Base-by-base conservation (phyloP, 2,888 invertebrate species). In the Athalia rosae region DNA sequence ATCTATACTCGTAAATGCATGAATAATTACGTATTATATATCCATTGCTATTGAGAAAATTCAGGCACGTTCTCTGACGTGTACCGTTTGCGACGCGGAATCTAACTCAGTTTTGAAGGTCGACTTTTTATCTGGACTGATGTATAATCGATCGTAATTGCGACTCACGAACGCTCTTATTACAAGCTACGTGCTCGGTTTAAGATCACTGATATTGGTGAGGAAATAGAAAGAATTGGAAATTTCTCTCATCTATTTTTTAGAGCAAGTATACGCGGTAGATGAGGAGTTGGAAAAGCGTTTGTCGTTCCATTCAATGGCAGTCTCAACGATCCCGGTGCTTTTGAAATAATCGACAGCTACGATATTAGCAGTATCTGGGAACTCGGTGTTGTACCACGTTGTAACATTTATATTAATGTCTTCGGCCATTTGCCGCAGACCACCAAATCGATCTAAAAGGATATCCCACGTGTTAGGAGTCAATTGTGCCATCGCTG, bases 401-500 rank as follows among this genome's bases (percentile, higher is more conserved):
- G 91, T 90, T 0, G 94, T 94, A 0, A 96, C 92, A 84, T 95
- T 93, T 56, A 93, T 91, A 89, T 96, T 96, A 11, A 94, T 93
- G 0, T 88, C 89, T 76, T 95, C 92, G 0, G 95, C 95, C 88
- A 94, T 92, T 69, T 92, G 91, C 47, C 94, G 90, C 45, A 95
- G 88, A 15, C 93, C 93, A 5, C 93, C 93, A 4, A 93, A 90
- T 3, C 92, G 90, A 81, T 93, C 91, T 79, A 93, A 90, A 8
- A 94, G 87, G 28, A 95, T 92, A 82, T 94, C 94, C 50, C 92
- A 88, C 0, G 93, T 91, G 59, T 92, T 93, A 0, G 95, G 94
- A 0, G 95, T 95, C 66, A 95, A 91, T 89, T 95, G 94, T 0
- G 95, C 94, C 95, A 95, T 95, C 7, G 94, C 93, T 0, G 95